Evolutionary conservation across 2,888 invertebrate genomes (phyloP), one percentile per base, ranked within the genome.

Genomic region (Hirtodrosophila cameraria): DNA sequence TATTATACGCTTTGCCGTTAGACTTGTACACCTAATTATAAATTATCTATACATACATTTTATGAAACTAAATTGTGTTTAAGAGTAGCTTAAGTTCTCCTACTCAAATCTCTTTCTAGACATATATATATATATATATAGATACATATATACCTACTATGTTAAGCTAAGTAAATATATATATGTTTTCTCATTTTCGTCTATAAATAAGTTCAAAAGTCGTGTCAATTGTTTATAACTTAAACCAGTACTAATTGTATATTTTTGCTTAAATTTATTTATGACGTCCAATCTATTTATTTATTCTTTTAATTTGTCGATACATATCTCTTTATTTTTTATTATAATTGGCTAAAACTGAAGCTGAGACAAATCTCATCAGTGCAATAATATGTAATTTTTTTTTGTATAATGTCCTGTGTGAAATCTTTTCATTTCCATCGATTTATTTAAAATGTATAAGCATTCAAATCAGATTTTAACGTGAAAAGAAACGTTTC

Each of bases 1-100:
- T 90, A 90, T 86, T 90, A 90, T 84, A 89, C 90, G 75, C 87
- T 90, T 70, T 90, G 90, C 82, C 90, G 90, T 85, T 90, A 89
- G 87, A 83, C 77, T 70, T 65, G 74, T 81, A 81, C 57, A 66
- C 62, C 66, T 64, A 58, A 71, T 27, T 63, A 57, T 64, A 53
- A 30, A 55, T 50, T 74, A 75, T 49, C 36, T 79, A 70, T 57
- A 74, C 27, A 67, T 60, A 69, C 49, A 61, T 68, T 61, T 53
- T 74, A 70, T 68, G 57, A 39, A 57, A 41, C 41, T 53, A 50
- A 57, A 55, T 57, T 74, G n/a, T 36, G 49, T 20, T 50, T 71
- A 71, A 75, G 71, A 12, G 30, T 71, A 71, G 70, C 16, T 31
- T 71, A 71, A 71, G 71, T 61, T 38, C 28, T 45, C 18, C 52